Conservation (phyloP, 2,888 invertebrate species). For the Blera fallax region DNA sequence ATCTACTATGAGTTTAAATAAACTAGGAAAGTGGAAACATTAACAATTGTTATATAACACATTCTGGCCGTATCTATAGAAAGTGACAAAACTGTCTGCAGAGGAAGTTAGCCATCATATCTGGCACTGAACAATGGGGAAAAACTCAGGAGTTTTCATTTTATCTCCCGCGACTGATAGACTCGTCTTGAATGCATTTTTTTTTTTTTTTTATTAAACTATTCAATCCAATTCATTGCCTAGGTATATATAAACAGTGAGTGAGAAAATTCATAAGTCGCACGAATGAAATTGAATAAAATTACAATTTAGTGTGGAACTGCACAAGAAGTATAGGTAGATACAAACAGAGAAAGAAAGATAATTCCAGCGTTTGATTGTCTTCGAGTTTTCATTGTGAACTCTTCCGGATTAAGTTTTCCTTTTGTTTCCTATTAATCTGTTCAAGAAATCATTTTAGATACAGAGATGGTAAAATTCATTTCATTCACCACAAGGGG, state of each 20-base stretch:
- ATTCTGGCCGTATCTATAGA: neutral
- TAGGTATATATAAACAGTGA: neutral
- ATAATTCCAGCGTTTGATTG: neutral
- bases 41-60: neutral
- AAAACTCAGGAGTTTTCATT: neutral
- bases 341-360: neutral
- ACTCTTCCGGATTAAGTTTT: slow-evolving; percentile 68
- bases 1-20: neutral
- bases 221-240: slow-evolving; percentile 25
- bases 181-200: slow-evolving; percentile 25
- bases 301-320: slow-evolving; percentile 44
- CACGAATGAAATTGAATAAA: slow-evolving; percentile 53
- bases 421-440: slow-evolving; percentile 57
- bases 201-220: slow-evolving; percentile 17
- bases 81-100: slow-evolving; percentile 55
- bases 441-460: slow-evolving; percentile 36
- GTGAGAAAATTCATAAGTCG: slow-evolving; percentile 44
- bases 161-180: neutral
- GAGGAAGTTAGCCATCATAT: slow-evolving; percentile 59
- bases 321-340: neutral
- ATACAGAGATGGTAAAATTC: neutral
- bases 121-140: slow-evolving; percentile 4
- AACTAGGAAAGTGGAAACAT: neutral
- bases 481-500: neutral
- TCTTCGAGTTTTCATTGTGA: slow-evolving; percentile 44